phyloP scores from a whole-genome alignment of 2,113 vertebrate species.

The Nothoprocta perdicaria region DNA sequence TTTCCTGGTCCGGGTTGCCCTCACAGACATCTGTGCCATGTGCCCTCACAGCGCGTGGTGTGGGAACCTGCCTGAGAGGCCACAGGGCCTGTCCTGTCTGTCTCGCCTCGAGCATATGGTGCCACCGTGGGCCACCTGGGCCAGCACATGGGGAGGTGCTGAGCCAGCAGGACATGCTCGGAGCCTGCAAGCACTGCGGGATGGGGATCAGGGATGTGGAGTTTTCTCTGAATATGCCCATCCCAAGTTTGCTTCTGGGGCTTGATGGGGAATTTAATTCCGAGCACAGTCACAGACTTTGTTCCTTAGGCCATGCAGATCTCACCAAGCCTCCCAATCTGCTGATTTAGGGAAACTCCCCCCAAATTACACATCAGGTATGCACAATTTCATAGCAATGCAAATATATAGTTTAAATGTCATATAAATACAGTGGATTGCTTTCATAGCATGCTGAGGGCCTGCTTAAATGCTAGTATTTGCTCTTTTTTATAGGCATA shows the following conservation, averaged over 20 bases:
- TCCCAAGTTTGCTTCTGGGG: not conserved
- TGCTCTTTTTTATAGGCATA: not conserved
- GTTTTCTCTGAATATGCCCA: not conserved
- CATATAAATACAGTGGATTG: not conserved
- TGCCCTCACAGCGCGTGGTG: not conserved
- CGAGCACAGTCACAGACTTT: not conserved
- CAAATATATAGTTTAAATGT: not conserved
- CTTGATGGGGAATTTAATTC: not conserved
- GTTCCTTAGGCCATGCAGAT: not conserved
- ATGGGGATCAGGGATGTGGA: not conserved
- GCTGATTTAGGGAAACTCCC: not conserved
- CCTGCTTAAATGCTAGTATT: not conserved
- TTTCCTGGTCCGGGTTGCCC: not conserved
- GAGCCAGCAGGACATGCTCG: not conserved
- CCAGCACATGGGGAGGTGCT: not conserved
- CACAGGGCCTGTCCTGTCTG: not conserved
- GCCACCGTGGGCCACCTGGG: not conserved
- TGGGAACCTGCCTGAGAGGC: not conserved
- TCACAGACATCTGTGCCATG: not conserved
- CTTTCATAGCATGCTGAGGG: not conserved
- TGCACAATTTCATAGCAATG: conserved; percentile 23
- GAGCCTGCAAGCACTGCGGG: not conserved
- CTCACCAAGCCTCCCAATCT: not conserved
- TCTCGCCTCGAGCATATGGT: not conserved
- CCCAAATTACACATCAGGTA: not conserved